Evolutionary conservation across 1,140 invertebrate genomes (phyloP).

Genomic region (Centruroides sculpturatus): DNA sequence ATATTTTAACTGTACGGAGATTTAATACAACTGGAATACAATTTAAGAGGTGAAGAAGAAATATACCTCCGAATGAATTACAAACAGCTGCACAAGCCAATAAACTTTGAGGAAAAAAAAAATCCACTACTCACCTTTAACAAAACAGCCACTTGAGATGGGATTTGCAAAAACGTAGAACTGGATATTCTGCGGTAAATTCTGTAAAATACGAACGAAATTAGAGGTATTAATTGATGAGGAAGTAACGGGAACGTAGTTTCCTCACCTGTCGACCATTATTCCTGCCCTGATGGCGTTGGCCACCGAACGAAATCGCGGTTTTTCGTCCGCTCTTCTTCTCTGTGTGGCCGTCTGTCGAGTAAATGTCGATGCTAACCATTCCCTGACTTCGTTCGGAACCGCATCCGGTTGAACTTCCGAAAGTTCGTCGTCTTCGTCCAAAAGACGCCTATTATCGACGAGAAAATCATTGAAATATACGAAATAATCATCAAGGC

Average conservation of each 20-base stretch:
- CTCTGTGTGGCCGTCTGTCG: slow-evolving; percentile 52
- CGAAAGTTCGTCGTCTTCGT: slow-evolving; percentile 72
- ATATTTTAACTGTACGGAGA: too few species aligned
- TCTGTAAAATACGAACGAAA: slow-evolving; percentile 19
- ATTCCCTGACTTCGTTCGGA: slow-evolving; percentile 87
- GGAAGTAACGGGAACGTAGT: background rate
- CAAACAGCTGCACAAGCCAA: too few species aligned
- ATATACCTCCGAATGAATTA: too few species aligned
- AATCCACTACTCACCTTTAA: slow-evolving; percentile 68
- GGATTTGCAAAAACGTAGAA: slow-evolving; percentile 67
- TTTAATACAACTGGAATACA: too few species aligned
- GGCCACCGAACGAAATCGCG: slow-evolving; percentile 79
- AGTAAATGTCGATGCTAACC: slow-evolving; percentile 94
- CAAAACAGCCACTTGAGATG: slow-evolving; percentile 66
- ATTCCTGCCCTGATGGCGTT: slow-evolving; percentile 96
- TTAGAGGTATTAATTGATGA: background rate
- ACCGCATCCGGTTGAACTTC: slow-evolving; percentile 92
- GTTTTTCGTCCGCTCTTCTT: slow-evolving; percentile 46
- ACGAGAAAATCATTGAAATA: too few species aligned
- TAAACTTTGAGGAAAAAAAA: too few species aligned
- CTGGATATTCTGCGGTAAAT: slow-evolving; percentile 81
- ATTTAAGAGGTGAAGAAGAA: too few species aligned
- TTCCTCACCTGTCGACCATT: slow-evolving; percentile 71
- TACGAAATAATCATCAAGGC: too few species aligned
- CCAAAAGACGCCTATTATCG: slow-evolving; percentile 7